These are phyloP conservation scores for Resseliella maxima DNA, from an alignment of 2,888 invertebrate genomes.

Conservation along the genomic window DNA sequence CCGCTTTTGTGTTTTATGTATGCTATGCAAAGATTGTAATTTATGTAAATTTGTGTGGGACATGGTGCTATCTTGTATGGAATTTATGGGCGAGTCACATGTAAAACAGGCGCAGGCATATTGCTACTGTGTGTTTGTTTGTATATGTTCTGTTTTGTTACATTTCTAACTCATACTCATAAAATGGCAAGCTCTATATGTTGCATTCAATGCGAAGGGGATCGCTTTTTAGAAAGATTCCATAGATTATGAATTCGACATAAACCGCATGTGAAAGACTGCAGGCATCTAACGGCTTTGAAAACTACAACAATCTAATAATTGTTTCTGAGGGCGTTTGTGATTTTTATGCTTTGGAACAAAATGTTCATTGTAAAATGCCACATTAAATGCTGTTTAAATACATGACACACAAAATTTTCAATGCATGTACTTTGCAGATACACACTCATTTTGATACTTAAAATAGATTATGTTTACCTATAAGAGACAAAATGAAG, in stretches of 20 bases:
- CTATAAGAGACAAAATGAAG: constrained; percentile 24
- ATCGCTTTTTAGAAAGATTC: constrained; percentile 22
- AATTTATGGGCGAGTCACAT: not conserved
- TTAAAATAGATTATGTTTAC: constrained; percentile 44
- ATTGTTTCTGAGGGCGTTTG: constrained; percentile 47
- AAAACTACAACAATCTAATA: constrained; percentile 50
- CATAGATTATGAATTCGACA: constrained; percentile 53
- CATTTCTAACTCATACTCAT: not conserved
- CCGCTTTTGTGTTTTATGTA: constrained; percentile 50
- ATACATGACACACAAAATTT: not conserved
- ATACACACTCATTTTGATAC: constrained; percentile 10
- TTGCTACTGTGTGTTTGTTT: not conserved
- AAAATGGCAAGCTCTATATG: not conserved
- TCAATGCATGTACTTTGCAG: not conserved
- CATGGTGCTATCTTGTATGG: constrained; percentile 10
- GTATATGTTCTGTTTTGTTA: not conserved
- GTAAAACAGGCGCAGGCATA: not conserved
- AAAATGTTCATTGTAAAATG: not conserved
- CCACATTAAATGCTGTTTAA: not conserved
- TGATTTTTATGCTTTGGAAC: not conserved
- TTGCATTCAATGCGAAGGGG: not conserved
- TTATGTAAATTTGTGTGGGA: constrained; percentile 55
- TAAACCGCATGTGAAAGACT: constrained; percentile 49
- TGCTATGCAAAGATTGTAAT: constrained; percentile 40
- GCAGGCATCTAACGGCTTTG: not conserved